phyloP scores from a whole-genome alignment of 2,888 invertebrate species.

The Acrobasis repandana region DNA sequence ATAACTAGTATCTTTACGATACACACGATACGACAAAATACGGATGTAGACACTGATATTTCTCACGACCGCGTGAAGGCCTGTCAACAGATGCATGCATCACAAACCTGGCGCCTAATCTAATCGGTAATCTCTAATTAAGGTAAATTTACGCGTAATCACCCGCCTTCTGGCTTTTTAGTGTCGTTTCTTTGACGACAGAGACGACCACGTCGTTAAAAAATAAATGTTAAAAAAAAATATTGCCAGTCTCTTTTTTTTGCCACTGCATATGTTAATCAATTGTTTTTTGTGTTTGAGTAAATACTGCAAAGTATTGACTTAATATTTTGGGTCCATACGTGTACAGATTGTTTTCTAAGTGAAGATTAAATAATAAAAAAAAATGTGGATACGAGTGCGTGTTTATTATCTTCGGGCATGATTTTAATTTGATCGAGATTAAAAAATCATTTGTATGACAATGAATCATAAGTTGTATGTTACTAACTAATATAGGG shows the following conservation, averaged over 20 bases:
- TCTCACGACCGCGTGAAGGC: conserved; percentile 8
- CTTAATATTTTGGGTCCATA: too few relatives aligned
- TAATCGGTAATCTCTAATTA: conserved; percentile 22
- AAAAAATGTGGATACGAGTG: too few relatives aligned
- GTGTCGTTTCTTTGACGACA: background rate
- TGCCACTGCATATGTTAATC: too few relatives aligned
- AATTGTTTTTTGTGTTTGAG: too few relatives aligned
- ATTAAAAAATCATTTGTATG: background rate
- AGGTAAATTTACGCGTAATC: conserved; percentile 19
- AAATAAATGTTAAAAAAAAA: background rate
- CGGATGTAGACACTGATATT: conserved; percentile 4
- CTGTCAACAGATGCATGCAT: conserved; percentile 14
- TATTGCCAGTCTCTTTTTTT: too few relatives aligned
- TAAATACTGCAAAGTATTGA: too few relatives aligned
- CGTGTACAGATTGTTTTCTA: too few relatives aligned
- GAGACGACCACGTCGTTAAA: background rate
- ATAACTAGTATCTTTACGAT: background rate
- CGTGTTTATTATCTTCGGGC: too few relatives aligned
- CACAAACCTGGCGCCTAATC: conserved; percentile 12
- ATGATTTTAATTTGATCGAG: too few relatives aligned
- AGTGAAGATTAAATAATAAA: too few relatives aligned
- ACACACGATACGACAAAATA: too few relatives aligned
- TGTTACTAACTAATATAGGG: background rate
- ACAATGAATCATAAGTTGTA: background rate
- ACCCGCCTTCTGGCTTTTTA: conserved; percentile 8